These are phyloP conservation scores for Sanderia malayensis DNA, from an alignment of 30 jellyfish, hydroid and myxozoan genomes.

Conservation along the genomic window DNA sequence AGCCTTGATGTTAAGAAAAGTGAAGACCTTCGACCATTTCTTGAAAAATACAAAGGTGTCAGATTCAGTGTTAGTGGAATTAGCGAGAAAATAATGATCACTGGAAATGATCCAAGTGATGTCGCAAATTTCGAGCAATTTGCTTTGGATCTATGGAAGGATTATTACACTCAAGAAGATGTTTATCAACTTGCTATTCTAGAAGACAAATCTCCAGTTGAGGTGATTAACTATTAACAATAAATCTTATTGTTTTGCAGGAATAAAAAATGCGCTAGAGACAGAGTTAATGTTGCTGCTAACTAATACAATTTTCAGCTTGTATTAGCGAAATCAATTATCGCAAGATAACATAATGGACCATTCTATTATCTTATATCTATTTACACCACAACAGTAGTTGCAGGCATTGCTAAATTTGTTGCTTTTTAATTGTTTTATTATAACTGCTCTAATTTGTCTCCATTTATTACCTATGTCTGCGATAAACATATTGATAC, in stretches of 20 bases:
- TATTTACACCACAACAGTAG: neutral
- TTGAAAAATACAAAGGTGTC: conserved; percentile 61
- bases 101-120: conserved; percentile 54
- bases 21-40: conserved; percentile 42
- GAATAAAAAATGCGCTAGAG: neutral
- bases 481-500: no score
- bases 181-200: conserved; percentile 73
- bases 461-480: neutral
- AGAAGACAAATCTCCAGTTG: conserved; percentile 80
- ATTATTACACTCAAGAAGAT: conserved; percentile 83
- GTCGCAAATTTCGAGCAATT: conserved; percentile 64
- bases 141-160: conserved; percentile 84
- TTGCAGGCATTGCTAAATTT: no score
- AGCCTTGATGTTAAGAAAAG: conserved; percentile 51
- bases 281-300: neutral
- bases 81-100: conserved; percentile 66
- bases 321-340: neutral
- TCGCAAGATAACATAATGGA: neutral
- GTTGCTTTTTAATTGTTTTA: neutral
- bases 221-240: conserved; percentile 24
- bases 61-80: conserved; percentile 61
- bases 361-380: neutral
- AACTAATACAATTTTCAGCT: neutral
- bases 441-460: neutral
- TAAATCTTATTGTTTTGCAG: neutral